Percentiles rank a stretch among this genome's conserved stretches.
Conservation (phyloP, 1,140 invertebrate species). For the Conopomorpha cramerella region DNA sequence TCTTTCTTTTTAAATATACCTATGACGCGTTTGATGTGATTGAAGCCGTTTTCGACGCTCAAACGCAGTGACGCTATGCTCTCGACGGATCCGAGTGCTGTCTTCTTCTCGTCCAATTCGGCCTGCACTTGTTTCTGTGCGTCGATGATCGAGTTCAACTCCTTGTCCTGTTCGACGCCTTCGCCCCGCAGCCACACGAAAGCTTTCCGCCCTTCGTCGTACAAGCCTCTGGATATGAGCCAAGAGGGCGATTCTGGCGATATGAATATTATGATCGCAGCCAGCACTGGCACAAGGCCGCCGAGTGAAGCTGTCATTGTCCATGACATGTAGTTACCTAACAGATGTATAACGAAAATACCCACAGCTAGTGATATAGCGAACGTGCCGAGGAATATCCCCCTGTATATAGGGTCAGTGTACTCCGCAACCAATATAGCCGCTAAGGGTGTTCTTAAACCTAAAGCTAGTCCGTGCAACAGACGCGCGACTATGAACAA, state of each 20-base stretch:
- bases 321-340: slow-evolving; percentile 25
- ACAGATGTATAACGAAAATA: slow-evolving; percentile 20
- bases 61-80: no score
- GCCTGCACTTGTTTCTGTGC: no score
- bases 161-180: slow-evolving; percentile 11
- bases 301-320: slow-evolving; percentile 21
- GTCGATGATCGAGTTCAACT: slow-evolving; percentile 21
- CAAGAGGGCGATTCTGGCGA: slow-evolving; percentile 37
- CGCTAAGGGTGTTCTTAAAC: slow-evolving; percentile 25
- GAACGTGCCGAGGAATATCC: slow-evolving; percentile 37
- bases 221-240: slow-evolving; percentile 22
- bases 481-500: slow-evolving; percentile 17
- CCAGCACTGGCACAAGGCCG: slow-evolving; percentile 14
- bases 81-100: no score
- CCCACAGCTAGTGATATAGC: slow-evolving; percentile 29
- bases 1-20: not conserved
- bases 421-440: slow-evolving; percentile 40
- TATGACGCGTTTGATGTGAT: not conserved
- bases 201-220: slow-evolving; percentile 18
- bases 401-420: slow-evolving; percentile 27
- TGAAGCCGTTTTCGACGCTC: not conserved
- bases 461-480: slow-evolving; percentile 21
- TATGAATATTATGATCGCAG: slow-evolving; percentile 15
- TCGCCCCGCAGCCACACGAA: slow-evolving; percentile 33
- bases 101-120: no score